Conservation (phyloP, 2,113 vertebrate species). For the Cichladusa arquata region DNA sequence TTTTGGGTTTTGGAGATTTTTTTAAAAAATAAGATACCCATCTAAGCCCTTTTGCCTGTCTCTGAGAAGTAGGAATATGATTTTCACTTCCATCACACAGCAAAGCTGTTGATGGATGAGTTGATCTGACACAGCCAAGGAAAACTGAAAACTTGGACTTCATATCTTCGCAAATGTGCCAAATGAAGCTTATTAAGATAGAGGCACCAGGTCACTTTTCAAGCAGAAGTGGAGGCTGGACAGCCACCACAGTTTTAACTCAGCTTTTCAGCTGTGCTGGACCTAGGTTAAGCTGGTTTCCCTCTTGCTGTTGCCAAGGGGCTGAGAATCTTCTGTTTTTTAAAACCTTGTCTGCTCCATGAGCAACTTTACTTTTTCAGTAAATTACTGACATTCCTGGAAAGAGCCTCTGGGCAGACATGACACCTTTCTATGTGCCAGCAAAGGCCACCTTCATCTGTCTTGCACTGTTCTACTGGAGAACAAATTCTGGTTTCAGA, state of each 20-base stretch:
- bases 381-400: neutral
- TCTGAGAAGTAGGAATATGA: neutral
- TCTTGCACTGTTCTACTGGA: neutral
- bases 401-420: neutral
- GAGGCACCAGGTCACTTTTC: neutral
- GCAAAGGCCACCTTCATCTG: neutral
- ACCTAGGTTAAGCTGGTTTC: neutral
- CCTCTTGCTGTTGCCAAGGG: neutral
- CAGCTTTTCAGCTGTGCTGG: neutral
- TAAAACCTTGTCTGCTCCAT: neutral
- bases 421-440: neutral
- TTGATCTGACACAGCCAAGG: neutral
- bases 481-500: neutral
- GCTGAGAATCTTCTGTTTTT: neutral
- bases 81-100: neutral
- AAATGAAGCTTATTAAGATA: neutral
- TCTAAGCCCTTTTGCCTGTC: neutral
- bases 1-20: no score
- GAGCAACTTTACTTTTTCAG: neutral
- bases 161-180: neutral
- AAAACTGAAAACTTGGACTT: neutral
- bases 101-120: neutral
- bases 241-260: neutral
- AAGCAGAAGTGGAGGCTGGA: neutral
- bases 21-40: neutral